These are phyloP conservation scores for Ifrita kowaldi DNA, from an alignment of 2,113 vertebrate species.

Conservation along the genomic window DNA sequence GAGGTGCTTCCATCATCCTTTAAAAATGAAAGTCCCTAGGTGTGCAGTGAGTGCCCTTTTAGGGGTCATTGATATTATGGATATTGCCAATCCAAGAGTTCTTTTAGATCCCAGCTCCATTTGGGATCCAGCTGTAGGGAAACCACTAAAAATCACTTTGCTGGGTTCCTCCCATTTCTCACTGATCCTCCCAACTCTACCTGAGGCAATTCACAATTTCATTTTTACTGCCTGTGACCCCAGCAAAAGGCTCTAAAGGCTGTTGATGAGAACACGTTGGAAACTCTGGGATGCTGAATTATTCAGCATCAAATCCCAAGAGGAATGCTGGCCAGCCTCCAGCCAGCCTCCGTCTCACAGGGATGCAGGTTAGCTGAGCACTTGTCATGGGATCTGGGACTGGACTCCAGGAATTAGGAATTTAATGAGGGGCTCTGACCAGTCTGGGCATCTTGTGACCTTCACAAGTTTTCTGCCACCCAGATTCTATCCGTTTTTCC, in stretches of 20 bases:
- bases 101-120: not conserved
- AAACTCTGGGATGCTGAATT: not conserved
- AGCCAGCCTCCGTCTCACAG: not conserved
- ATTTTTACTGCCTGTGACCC: not conserved
- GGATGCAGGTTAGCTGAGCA: not conserved
- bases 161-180: not conserved
- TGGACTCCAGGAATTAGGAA: not conserved
- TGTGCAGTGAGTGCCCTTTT: not conserved
- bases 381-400: not conserved
- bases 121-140: not conserved
- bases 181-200: not conserved
- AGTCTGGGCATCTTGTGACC: not conserved
- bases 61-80: not conserved
- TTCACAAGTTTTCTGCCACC: not conserved
- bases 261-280: not conserved
- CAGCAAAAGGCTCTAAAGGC: not conserved
- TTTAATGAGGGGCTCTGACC: not conserved
- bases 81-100: not conserved
- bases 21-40: not conserved
- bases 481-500: not conserved
- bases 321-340: slow-evolving; percentile 18
- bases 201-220: not conserved
- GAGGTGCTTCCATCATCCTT: not conserved
- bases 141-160: not conserved
- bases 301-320: not conserved